A percentile compares a stretch with the other conserved stretches of the same genome.
phyloP scores from a whole-genome alignment of 2,888 invertebrate genomes.

The Eubasilissa splendida region DNA sequence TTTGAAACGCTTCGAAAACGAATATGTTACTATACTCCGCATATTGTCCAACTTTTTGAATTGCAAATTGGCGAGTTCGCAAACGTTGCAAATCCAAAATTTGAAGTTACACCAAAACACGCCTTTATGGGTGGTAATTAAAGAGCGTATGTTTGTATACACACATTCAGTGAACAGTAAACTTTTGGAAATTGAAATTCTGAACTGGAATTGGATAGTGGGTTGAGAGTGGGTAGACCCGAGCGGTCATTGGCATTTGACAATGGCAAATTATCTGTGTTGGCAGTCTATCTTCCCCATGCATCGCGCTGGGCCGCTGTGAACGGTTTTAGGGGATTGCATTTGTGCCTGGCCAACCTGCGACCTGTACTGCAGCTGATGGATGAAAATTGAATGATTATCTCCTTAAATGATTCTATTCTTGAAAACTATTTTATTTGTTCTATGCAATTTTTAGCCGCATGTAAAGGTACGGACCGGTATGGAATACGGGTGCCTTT shows the following conservation, averaged over 20 bases:
- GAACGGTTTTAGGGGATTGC: not conserved
- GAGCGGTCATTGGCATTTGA: conserved; percentile 17
- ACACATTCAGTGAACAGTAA: conserved; percentile 26
- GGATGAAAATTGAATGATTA: no score
- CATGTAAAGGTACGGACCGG: no score
- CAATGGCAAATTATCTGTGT: conserved; percentile 25
- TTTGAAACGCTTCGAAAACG: no score
- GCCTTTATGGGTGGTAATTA: conserved; percentile 16
- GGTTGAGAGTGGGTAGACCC: conserved; percentile 13
- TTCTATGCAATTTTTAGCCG: no score
- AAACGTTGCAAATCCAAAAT: not conserved
- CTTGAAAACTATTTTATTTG: no score
- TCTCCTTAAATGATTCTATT: no score
- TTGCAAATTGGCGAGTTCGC: not conserved
- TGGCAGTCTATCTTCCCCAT: conserved; percentile 17
- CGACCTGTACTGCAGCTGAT: no score
- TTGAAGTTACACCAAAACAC: not conserved
- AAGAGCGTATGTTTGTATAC: conserved; percentile 2
- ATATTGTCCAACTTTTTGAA: conserved; percentile 2
- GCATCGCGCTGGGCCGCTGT: not conserved
- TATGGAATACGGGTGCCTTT: no score
- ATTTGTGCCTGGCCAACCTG: no score
- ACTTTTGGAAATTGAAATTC: conserved; percentile 30
- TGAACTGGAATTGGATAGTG: conserved; percentile 1
- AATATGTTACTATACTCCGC: not conserved